A percentile compares a stretch with the other conserved stretches of the same genome.
Conservation (phyloP, 2,113 vertebrate species). For the Cyanocitta stelleri region DNA sequence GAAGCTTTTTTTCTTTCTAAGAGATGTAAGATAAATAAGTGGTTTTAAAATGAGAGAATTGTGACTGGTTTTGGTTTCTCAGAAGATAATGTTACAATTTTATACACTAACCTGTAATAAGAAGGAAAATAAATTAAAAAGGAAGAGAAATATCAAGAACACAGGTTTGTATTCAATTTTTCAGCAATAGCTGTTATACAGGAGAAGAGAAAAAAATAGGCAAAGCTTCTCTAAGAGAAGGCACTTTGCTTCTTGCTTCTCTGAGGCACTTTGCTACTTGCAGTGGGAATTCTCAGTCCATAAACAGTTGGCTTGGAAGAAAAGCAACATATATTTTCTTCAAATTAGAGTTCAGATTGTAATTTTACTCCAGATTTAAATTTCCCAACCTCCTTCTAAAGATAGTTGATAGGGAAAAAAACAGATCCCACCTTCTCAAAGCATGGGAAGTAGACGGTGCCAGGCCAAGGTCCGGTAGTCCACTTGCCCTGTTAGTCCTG, state of each 20-base stretch:
- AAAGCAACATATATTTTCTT: neutral
- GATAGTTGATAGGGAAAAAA: neutral
- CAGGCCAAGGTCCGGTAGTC: neutral
- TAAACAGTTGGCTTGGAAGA: neutral
- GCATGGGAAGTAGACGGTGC: accelerated
- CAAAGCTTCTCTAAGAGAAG: neutral
- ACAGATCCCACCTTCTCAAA: accelerated
- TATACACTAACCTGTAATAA: neutral
- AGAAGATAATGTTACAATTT: neutral
- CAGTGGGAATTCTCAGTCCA: neutral
- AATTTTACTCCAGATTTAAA: neutral
- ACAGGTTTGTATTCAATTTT: neutral
- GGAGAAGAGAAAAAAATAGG: neutral
- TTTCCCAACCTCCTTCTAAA: neutral
- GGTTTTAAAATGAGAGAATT: neutral
- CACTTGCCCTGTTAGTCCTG: neutral
- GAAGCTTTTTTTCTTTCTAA: neutral
- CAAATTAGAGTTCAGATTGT: neutral
- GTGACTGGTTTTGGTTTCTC: neutral
- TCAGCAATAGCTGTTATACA: neutral
- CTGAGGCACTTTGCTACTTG: neutral
- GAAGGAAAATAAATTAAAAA: neutral
- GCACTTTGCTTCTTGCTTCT: neutral
- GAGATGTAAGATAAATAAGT: neutral
- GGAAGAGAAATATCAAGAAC: neutral